phyloP scores from a whole-genome alignment of 1,140 invertebrate genomes.

The Neodiprion pinetum region DNA sequence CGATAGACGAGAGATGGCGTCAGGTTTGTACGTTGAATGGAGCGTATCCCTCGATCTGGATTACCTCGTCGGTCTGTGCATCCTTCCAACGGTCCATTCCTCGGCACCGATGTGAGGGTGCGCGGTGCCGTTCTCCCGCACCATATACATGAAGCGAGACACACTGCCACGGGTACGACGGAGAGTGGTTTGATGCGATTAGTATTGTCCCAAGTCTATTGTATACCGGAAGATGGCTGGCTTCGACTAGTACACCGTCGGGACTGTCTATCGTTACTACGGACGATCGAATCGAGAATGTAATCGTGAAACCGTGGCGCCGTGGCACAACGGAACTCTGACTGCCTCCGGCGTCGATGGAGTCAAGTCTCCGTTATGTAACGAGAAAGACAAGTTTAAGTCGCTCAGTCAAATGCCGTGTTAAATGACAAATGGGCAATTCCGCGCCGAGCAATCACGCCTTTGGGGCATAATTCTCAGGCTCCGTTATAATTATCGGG shows the following conservation, averaged over 20 bases:
- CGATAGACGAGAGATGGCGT: constrained; percentile 27
- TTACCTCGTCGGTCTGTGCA: constrained; percentile 21
- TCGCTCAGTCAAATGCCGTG: no score
- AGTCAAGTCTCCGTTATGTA: neutral
- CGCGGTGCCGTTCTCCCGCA: neutral
- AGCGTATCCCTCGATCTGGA: constrained; percentile 35
- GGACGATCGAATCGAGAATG: constrained; percentile 11
- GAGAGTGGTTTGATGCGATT: constrained; percentile 48
- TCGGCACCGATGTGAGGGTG: constrained; percentile 20
- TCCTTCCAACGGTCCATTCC: neutral
- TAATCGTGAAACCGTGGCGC: neutral
- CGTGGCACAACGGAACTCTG: neutral
- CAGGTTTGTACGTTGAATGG: constrained; percentile 17
- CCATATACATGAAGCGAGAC: neutral
- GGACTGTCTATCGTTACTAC: constrained; percentile 26
- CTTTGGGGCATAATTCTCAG: no score
- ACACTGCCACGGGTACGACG: constrained; percentile 24
- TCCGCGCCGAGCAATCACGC: no score
- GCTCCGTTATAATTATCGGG: no score
- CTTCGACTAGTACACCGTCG: constrained; percentile 26
- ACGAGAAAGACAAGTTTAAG: neutral
- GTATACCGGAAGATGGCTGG: constrained; percentile 41
- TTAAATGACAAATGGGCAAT: no score
- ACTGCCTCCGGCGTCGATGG: neutral
- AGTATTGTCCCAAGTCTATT: constrained; percentile 47